A percentile compares a stretch with the other conserved stretches of the same genome.
Evolutionary conservation across 2,888 invertebrate species (phyloP).

Genomic region (Scaptomyza polygonia): DNA sequence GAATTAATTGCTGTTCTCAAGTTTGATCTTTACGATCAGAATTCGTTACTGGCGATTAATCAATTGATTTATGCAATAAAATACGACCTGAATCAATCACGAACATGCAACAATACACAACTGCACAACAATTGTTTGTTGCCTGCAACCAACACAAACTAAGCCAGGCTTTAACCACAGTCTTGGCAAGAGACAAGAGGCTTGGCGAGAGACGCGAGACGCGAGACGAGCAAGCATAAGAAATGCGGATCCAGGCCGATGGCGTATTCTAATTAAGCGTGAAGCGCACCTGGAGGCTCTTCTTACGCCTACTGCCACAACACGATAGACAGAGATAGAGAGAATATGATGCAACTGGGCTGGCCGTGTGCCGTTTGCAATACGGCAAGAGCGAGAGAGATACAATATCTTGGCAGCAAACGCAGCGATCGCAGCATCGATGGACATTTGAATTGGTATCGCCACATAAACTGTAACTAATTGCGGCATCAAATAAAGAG

Average conservation of each 20-base stretch:
- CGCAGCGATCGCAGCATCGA: slow-evolving; percentile 41
- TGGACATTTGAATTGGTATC: slow-evolving; percentile 63
- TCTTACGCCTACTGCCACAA: slow-evolving; percentile 67
- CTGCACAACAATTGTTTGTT: slow-evolving; percentile 5
- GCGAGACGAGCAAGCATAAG: slow-evolving; percentile 14
- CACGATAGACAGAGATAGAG: slow-evolving; percentile 4
- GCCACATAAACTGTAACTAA: slow-evolving; percentile 83
- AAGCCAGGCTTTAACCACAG: slow-evolving; percentile 16
- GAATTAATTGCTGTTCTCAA: slow-evolving; percentile 13
- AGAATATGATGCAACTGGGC: slow-evolving; percentile 41
- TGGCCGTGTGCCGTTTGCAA: slow-evolving; percentile 13
- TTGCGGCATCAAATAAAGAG: slow-evolving; percentile 82
- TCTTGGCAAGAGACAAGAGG: slow-evolving; percentile 14
- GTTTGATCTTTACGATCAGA: slow-evolving; percentile 30
- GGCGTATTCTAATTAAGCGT: slow-evolving; percentile 83
- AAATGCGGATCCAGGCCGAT: slow-evolving; percentile 33
- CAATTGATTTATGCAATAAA: slow-evolving; percentile 51
- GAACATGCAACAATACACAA: slow-evolving; percentile 25
- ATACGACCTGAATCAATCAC: slow-evolving; percentile 64
- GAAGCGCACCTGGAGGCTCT: slow-evolving; percentile 84
- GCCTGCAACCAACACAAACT: slow-evolving; percentile 15
- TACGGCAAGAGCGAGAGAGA: slow-evolving; percentile 1
- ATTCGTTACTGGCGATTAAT: slow-evolving; percentile 41
- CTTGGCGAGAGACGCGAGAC: slow-evolving; percentile 11
- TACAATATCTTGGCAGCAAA: slow-evolving; percentile 47